Conservation (phyloP, 2,113 vertebrate genomes). For the Alethe diademata region DNA sequence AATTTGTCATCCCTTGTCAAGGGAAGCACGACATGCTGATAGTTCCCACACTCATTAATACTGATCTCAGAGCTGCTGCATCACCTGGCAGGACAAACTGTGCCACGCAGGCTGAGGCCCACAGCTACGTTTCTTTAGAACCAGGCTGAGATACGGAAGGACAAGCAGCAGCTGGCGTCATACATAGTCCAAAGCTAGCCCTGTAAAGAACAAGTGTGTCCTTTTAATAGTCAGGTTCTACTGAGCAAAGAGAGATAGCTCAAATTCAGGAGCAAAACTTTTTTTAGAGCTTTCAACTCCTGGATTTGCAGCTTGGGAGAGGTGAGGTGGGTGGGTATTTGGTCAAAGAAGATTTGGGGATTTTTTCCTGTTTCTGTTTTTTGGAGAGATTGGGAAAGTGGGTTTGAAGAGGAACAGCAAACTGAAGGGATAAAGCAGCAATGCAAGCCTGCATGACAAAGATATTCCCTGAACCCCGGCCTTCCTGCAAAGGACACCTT, state of each 20-base stretch:
- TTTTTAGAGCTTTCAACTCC: neutral
- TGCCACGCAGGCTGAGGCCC: neutral
- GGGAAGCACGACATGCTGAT: neutral
- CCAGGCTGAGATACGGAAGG: neutral
- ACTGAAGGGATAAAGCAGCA: neutral
- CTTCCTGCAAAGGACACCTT: neutral
- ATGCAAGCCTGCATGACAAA: neutral
- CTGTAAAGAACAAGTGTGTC: accelerated
- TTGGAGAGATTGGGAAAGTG: neutral
- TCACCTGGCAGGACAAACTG: neutral
- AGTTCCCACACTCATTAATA: neutral
- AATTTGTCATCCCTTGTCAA: neutral
- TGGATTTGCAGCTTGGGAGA: neutral
- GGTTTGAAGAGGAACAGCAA: neutral
- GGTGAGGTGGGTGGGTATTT: neutral
- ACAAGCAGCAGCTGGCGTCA: neutral
- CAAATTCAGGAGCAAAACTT: neutral
- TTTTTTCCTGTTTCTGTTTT: neutral
- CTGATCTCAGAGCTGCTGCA: neutral
- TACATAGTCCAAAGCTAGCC: neutral
- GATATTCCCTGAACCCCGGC: neutral
- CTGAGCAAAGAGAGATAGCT: neutral
- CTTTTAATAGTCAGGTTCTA: neutral
- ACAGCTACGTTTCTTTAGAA: neutral
- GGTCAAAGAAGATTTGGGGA: neutral